A percentile compares a stretch with the other conserved stretches of the same genome.
Conservation (phyloP, 2,113 vertebrate species). For the Leptocoma aspasia region DNA sequence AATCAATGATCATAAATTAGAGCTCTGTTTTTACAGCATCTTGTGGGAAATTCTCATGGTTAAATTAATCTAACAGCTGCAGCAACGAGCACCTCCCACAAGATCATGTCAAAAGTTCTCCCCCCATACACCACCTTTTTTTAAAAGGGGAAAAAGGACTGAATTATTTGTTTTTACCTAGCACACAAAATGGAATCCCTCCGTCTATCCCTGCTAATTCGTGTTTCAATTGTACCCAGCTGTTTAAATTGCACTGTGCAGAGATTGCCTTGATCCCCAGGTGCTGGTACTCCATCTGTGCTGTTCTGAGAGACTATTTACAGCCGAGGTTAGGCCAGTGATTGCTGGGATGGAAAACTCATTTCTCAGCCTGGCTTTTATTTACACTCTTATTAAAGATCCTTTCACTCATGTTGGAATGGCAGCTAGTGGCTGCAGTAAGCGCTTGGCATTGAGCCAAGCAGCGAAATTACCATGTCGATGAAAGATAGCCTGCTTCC, state of each 20-base stretch:
- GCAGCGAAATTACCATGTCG: constrained; percentile 59
- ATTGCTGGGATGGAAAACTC: constrained; percentile 78
- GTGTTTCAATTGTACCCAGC: constrained; percentile 62
- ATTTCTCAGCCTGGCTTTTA: constrained; percentile 77
- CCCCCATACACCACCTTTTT: neutral
- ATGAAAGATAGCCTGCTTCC: constrained; percentile 65
- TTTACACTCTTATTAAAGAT: constrained; percentile 78
- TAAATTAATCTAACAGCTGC: constrained; percentile 68
- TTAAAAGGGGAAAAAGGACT: neutral
- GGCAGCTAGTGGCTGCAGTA: constrained; percentile 67
- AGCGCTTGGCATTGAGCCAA: constrained; percentile 55
- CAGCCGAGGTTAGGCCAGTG: constrained; percentile 66
- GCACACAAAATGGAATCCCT: constrained; percentile 18
- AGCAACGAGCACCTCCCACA: constrained; percentile 39
- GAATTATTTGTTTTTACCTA: constrained; percentile 43
- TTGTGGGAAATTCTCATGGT: constrained; percentile 63
- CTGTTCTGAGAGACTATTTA: constrained; percentile 66
- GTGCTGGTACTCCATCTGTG: constrained; percentile 71
- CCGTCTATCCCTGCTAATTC: constrained; percentile 33
- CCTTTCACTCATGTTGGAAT: constrained; percentile 70
- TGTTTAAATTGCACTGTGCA: constrained; percentile 58
- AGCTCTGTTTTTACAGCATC: constrained; percentile 55
- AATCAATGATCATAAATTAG: constrained; percentile 78
- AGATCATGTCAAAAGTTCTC: constrained; percentile 41
- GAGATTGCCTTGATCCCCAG: constrained; percentile 67